Base-by-base conservation (phyloP, 2,113 vertebrate species). In the Callipepla californica region DNA sequence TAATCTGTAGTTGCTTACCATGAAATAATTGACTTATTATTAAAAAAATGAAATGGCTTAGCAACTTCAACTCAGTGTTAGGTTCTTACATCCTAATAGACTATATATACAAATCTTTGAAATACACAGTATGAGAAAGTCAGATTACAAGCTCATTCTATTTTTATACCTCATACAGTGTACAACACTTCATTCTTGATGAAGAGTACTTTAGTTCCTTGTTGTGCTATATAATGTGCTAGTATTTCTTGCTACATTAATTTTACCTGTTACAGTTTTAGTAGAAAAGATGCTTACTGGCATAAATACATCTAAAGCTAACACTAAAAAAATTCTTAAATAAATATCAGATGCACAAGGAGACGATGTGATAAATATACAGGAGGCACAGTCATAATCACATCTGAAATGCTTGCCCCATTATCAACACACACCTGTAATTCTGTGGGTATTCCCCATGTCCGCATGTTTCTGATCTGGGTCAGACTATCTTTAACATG, bases 231-330 rank as follows among this genome's bases (percentile, higher is more conserved):
- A 80, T 95, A 95, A 97, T 90, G 50, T 89, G 85, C 85, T 73
- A 75, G 81, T 93, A 94, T 95, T 95, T 95, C 93, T 93, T 90
- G 87, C 85, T 95, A 87, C 88, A 89, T 95, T 97, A 94, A 80
- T 93, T 96, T 96, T 96, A 82, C 80, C 74, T 82, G 59, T 68
- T 92, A 82, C 45, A 73, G 92, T 72, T 96, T 96, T 90, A 95
- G 90, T 69, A 61, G 74, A 77, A 90, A 93, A 86, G 85, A 95
- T 87, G 63, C 75, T 96, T 80, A 80, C 83, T 19, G 67, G 59
- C 80, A 61, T 82, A 94, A 94, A 93, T 95, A 88, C 78, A 69
- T 80, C 77, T 89, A 89, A 94, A 93, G 50, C 72, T 82, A 94
- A 80, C 88, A 93, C 57, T 82, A 83, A 53, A 94, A 61, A 89